Evolutionary conservation across 2,888 invertebrate genomes (phyloP).

Genomic region (Andrena minutula): DNA sequence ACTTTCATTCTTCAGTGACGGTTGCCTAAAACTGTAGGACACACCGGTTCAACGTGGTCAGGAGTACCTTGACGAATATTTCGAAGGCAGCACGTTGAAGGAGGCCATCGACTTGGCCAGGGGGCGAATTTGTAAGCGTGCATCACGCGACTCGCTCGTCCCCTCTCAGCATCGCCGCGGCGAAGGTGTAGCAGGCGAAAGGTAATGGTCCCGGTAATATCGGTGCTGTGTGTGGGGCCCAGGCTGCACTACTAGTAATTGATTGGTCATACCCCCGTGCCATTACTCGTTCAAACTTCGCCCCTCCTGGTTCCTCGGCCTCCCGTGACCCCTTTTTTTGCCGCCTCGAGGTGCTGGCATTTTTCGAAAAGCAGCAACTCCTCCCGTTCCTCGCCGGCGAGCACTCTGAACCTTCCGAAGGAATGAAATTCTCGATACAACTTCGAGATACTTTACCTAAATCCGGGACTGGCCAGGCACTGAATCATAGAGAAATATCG

Average conservation of each 20-base stretch:
- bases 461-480: not conserved
- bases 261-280: slow-evolving; percentile 84
- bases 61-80: slow-evolving; percentile 27
- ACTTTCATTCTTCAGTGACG: not conserved
- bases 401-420: not conserved
- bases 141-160: slow-evolving; percentile 70
- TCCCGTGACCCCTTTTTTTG: slow-evolving; percentile 75
- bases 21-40: not conserved
- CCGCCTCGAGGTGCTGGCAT: slow-evolving; percentile 48
- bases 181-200: slow-evolving; percentile 80
- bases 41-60: slow-evolving; percentile 11
- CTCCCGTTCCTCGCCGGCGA: slow-evolving; percentile 15
- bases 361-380: slow-evolving; percentile 33
- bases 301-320: slow-evolving; percentile 72
- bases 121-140: slow-evolving; percentile 78
- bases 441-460: not conserved
- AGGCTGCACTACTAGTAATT: slow-evolving; percentile 85
- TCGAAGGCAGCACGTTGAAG: slow-evolving; percentile 47
- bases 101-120: slow-evolving; percentile 56
- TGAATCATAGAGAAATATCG: not conserved
- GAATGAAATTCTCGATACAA: not conserved
- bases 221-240: slow-evolving; percentile 81
- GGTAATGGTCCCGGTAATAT: slow-evolving; percentile 84
- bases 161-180: slow-evolving; percentile 52
- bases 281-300: slow-evolving; percentile 83